Conservation (phyloP, 35 echinoderm and acorn worm genomes). For the Amphiura filiformis region DNA sequence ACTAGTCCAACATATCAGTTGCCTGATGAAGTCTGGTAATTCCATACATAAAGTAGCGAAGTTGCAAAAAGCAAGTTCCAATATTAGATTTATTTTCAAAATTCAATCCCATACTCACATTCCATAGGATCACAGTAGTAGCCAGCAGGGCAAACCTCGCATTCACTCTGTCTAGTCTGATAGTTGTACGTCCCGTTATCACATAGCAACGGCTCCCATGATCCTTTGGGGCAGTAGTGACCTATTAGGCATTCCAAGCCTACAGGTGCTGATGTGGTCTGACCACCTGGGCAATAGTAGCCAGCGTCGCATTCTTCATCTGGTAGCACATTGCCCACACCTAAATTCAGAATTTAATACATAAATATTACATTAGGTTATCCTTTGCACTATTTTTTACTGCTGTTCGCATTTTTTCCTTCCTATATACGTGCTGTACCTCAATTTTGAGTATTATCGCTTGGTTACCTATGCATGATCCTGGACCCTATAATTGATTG, state of each 20-base stretch:
- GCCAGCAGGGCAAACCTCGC: constrained; percentile 72
- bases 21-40: no score
- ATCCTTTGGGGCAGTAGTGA: constrained; percentile 76
- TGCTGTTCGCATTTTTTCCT: no score
- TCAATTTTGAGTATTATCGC: no score
- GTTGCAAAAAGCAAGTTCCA: no score
- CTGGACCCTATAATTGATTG: no score
- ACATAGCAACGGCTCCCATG: constrained; percentile 79
- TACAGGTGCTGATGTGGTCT: constrained; percentile 60
- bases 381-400: no score
- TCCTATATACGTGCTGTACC: no score
- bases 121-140: constrained; percentile 91
- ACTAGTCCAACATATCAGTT: no score
- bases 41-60: no score
- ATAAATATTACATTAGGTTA: background rate
- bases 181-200: constrained; percentile 91
- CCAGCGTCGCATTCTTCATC: constrained; percentile 80
- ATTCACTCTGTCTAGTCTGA: constrained; percentile 52
- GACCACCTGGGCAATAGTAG: constrained; percentile 96
- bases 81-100: no score
- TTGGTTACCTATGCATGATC: no score
- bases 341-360: constrained; percentile 21
- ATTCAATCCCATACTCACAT: constrained; percentile 77
- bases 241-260: constrained; percentile 73
- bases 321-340: constrained; percentile 75